Base-by-base conservation (phyloP, 2,113 vertebrate genomes). In the Ammospiza nelsoni region DNA sequence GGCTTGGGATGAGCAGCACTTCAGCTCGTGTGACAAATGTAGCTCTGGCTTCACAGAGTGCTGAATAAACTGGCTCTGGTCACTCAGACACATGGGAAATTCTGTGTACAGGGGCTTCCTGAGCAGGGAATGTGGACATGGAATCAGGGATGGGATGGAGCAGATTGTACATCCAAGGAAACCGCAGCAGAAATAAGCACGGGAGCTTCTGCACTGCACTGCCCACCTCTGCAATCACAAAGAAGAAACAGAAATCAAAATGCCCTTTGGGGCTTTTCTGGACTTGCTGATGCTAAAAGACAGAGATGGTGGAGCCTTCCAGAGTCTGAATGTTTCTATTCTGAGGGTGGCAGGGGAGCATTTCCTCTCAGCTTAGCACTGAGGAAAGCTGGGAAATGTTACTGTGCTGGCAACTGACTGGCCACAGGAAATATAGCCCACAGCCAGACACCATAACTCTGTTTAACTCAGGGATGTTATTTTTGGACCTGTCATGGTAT, bases 11-110 rank as follows among this genome's bases (percentile, higher is more conserved):
- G 29, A 73, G 61, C n/a, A 67, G 13, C 19, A 6, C 35, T 71
- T 69, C 7, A 43, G 4, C 22, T 41, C 9, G 2, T 0, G 2
- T 49, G 62, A 37, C 3, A 5, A 12, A 74, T 79, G 28, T 6
- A 25, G 14, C 31, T 61, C 28, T 17, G 15, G 39, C 14, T 49
- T 84, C 52, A 66, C n/a, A 24, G 80, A 91, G 28, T 12, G 29
- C 29, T 90, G 55, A 37, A 31, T 24, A 43, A 81, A 52, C 18
- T 17, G 54, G 5, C 35, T 69, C 63, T 58, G 55, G 35, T 71
- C 58, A 54, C 77, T 75, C 44, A 73, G 65, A 20, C 41, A 49
- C 31, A 2, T 33, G 44, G 39, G 35, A 51, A 88, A 78, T 72
- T 61, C 12, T 28, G 15, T 10, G 22, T 58, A 2, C 35, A 35